Base-by-base conservation (phyloP, 2,888 invertebrate species). In the Sarcophaga variegata region DNA sequence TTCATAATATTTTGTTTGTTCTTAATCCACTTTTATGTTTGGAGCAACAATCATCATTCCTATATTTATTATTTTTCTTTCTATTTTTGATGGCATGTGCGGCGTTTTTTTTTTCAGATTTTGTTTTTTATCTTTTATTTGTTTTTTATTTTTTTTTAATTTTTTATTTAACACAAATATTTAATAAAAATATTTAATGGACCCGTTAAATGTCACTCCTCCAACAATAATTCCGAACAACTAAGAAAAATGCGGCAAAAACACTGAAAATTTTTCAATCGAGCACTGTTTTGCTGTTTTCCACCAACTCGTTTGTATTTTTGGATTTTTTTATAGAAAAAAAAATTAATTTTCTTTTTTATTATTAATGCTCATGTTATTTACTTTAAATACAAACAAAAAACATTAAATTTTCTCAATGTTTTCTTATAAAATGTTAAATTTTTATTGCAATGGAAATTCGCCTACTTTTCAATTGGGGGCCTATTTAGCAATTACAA, bases 201-300 rank as follows among this genome's bases (percentile, higher is more conserved):
- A 87, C 78, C 81, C 83, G 87, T 75, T 87, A 84, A 37, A 81
- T 81, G 87, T 84, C 87, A 79, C 81, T 78, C 81, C 87, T 78
- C 81, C 66, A 54, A 45, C 75, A 87, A 81, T 70, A 49, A 79
- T 87, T 70, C 75, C 62, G 37, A 71, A 81, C 81, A 84, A 87
- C 87, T 87, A 76, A 87, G 75, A 59, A 72, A 66, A 71, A 20
- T 37, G 37, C 37, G 37, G 37, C 37, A 49, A 37, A 45, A 75
- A 20, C 45, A 20, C 4, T 49, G 4, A 69, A 78, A 11, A 63
- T 45, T 81, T 81, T 77, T 78, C 62, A 78, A 84, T 81, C 75
- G 64, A 81, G 27, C 79, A 60, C 70, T 67, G 5, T 63, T 3
- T 71, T 62, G 74, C 64, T 75, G 62, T 37, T 67, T 25, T 59